These are phyloP conservation scores for Propithecus coquereli DNA, from an alignment of 2,113 vertebrate species.

Conservation along the genomic window DNA sequence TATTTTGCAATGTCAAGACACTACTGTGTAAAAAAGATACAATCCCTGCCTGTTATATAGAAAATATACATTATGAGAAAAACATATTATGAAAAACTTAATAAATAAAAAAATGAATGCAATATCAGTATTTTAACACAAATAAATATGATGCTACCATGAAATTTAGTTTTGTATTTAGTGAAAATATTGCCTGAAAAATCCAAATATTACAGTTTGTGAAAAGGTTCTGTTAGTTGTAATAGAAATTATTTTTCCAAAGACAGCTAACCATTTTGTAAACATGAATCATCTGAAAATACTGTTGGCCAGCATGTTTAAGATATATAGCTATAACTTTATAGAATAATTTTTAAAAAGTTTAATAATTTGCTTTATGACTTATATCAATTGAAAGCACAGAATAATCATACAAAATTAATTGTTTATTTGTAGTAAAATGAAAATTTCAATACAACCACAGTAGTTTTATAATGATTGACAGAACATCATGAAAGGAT, in stretches of 20 bases:
- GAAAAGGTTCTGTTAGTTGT: background rate
- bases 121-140: background rate
- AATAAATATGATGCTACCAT: background rate
- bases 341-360: background rate
- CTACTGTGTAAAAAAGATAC: background rate
- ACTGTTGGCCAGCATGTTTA: background rate
- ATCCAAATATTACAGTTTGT: background rate
- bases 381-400: constrained; percentile 1
- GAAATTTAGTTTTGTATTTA: background rate
- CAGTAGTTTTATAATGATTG: background rate
- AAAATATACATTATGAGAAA: background rate
- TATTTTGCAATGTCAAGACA: background rate
- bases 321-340: background rate
- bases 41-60: background rate
- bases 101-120: background rate
- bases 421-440: background rate
- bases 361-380: background rate
- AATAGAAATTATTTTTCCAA: background rate
- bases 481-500: background rate
- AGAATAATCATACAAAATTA: background rate
- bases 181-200: background rate
- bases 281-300: constrained; percentile 7
- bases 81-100: background rate
- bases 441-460: background rate
- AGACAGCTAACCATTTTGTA: background rate